Base-by-base conservation (phyloP, 2,797 vertebrate species). In the Malacoctenus gilli region DNA sequence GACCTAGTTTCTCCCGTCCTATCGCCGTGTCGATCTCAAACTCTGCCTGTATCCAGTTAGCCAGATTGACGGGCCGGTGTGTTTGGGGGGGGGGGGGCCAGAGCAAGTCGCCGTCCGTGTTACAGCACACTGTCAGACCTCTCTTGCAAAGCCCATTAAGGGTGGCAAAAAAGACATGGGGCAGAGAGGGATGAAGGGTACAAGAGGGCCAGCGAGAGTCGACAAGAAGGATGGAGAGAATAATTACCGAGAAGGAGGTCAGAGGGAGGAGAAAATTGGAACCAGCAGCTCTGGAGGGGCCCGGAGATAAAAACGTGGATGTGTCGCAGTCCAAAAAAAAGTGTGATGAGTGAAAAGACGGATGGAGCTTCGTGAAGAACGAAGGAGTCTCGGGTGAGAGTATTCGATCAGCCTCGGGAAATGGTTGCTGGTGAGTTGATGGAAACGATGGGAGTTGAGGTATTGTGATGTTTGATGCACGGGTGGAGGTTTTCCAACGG, bases 1-100 rank as follows among this genome's bases (percentile, higher is more conserved):
- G 60, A 76, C 75, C 74, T 57, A 72, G 28, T 68, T 79, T 74
- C 64, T 37, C 38, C 30, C 12, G 25, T 55, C 23, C 4, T 78
- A 84, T 85, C 75, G 7, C 49, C 51, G 20, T 54, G 43, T 16
- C 13, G 38, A 83, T 83, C 69, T 78, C 54, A 61, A 47, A 10
- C 28, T 30, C 59, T 65, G 73, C 48, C 77, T 85, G 85, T 59
- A n/a, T 79, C 57, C 38, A 79, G 74, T 88, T 87, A 88, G 66
- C 2, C 9, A 63, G 79, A 82, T 53, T 83, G 83, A 74, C 57
- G 25, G 56, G 30, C 28, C 13, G 7, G 39, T 63, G 51, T 53
- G 39, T 65, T 32, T 42, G 70, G 18, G 70, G 77, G 70, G 18
- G 70, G 77, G 18, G 72, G 77, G 71, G 23, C 23, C 34, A 47